Percentiles rank a stretch among this genome's conserved stretches.
These are phyloP conservation scores for Clunio marinus DNA, from an alignment of 2,888 invertebrate species.

Conservation along the genomic window DNA sequence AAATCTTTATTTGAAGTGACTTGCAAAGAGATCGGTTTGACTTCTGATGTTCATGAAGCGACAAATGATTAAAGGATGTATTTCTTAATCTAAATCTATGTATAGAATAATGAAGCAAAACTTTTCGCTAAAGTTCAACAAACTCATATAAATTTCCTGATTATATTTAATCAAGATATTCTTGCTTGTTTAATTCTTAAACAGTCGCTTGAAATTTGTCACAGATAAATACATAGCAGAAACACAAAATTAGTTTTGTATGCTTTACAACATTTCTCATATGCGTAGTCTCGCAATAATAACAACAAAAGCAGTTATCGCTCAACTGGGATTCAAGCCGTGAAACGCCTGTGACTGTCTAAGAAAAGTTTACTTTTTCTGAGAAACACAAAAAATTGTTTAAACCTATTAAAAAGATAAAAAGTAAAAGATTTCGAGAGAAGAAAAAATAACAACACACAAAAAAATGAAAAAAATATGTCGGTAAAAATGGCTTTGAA, in stretches of 20 bases:
- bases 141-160: constrained; percentile 1
- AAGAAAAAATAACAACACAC: no score
- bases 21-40: not conserved
- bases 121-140: not conserved
- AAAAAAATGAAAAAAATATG: constrained; percentile 22
- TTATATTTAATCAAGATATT: not conserved
- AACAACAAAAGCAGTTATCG: not conserved
- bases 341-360: not conserved
- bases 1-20: not conserved
- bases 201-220: no score
- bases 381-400: constrained; percentile 12
- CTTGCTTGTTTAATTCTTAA: not conserved
- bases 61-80: not conserved
- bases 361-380: constrained; percentile 5
- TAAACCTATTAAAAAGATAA: constrained; percentile 20
- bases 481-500: constrained; percentile 38
- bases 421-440: constrained; percentile 17
- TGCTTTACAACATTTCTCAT: no score
- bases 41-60: not conserved
- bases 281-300: no score
- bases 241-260: no score
- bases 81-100: not conserved
- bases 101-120: not conserved
- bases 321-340: not conserved
- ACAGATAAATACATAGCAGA: no score